Base-by-base conservation (phyloP, 2,113 vertebrate genomes). In the Mionectes macconnelli region DNA sequence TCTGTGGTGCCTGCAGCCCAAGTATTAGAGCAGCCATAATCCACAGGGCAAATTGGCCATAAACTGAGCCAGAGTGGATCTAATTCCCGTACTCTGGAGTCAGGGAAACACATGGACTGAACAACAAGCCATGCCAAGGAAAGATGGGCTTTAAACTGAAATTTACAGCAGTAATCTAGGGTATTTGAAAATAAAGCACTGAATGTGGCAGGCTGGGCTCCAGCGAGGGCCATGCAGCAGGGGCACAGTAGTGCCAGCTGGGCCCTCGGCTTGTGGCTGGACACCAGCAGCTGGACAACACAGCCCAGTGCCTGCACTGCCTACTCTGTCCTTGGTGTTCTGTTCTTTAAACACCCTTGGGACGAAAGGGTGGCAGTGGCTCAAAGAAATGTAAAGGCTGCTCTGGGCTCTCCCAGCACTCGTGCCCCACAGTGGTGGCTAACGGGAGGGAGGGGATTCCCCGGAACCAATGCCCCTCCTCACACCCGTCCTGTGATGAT, bases 51-150 rank as follows among this genome's bases (percentile, higher is more conserved):
- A 87, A 95, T 21, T 83, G 77, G 78, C 90, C 55, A 52, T 68
- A 89, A 84, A 91, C 59, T 1, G 87, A 95, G 87, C 6, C 60
- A 59, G 84, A 77, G 50, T 53, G 72, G 84, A 52, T 87, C 94
- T 94, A 70, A 95, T 89, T 79, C 49, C 90, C 69, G 30, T 88
- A 52, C 89, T 85, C 90, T 80, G 74, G 76, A 77, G 94, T n/a
- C 53, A 64, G 70, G 66, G 57, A 80, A 83, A 84, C 2, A 4
- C 63, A 39, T 28, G 31, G 56, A n/a, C 83, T 52, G 55, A 90
- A 62, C 73, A 83, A 70, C 42, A 44, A 69, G 62, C 5, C 4
- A 68, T 11, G 80, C 87, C 37, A 27, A 77, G 63, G 67, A 25
- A 76, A 74, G 75, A 64, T 8, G 4, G 63, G 73, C 53, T 87